These are phyloP conservation scores for Telmatherina bonti DNA, from an alignment of 2,797 vertebrate species.

Conservation along the genomic window DNA sequence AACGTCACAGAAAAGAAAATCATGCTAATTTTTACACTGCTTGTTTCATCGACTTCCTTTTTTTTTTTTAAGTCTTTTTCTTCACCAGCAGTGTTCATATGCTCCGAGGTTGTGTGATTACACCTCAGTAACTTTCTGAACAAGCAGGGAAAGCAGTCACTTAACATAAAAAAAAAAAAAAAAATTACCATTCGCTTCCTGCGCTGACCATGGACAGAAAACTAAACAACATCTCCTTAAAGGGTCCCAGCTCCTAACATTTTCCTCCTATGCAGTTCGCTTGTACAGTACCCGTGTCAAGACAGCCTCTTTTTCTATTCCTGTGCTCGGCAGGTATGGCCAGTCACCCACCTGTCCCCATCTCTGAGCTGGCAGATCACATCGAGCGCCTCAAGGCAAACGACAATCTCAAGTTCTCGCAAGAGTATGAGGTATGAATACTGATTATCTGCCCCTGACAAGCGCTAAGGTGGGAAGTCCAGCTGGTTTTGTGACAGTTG, in stretches of 20 bases:
- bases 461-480: constrained; percentile 51
- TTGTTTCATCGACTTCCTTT: constrained; percentile 58
- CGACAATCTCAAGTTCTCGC: constrained; percentile 98
- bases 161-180: constrained; percentile 54
- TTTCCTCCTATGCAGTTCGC: constrained; percentile 46
- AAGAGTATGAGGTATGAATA: constrained; percentile 96
- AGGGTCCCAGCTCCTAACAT: constrained; percentile 67
- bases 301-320: constrained; percentile 56
- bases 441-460: constrained; percentile 61
- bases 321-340: constrained; percentile 91
- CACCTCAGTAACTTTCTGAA: constrained; percentile 73
- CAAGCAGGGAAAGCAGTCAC: constrained; percentile 67
- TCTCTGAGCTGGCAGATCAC: constrained; percentile 95
- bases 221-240: constrained; percentile 73
- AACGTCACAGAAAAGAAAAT: background rate
- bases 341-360: constrained; percentile 94
- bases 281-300: constrained; percentile 40
- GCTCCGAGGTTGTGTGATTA: constrained; percentile 64
- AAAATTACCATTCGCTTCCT: constrained; percentile 72
- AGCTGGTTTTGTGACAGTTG: constrained; percentile 32
- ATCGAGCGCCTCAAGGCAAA: constrained; percentile 98
- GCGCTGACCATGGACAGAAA: constrained; percentile 58
- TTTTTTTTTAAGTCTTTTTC: constrained; percentile 39
- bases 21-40: constrained; percentile 70
- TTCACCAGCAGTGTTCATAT: constrained; percentile 59